These are phyloP conservation scores for Pilophorus perplexus DNA, from an alignment of 2,888 invertebrate genomes.

Conservation along the genomic window DNA sequence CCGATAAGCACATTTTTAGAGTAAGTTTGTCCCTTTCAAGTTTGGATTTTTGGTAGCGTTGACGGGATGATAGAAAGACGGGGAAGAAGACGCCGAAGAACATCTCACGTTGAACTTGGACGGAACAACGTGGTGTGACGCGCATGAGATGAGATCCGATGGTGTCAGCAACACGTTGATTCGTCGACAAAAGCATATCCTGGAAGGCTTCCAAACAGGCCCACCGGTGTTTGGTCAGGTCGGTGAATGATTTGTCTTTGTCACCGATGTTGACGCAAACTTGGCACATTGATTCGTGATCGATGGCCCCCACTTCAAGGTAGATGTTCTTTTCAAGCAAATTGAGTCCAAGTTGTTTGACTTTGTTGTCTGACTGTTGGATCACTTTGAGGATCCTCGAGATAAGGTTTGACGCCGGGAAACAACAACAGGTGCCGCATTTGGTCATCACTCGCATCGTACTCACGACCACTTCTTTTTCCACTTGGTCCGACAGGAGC, in stretches of 20 bases:
- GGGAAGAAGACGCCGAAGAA: conserved; percentile 63
- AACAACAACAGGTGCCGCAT: conserved; percentile 64
- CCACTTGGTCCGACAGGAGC: conserved; percentile 47
- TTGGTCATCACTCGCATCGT: conserved; percentile 57
- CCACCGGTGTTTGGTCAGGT: conserved; percentile 46
- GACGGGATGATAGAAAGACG: conserved; percentile 59
- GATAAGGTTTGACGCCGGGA: conserved; percentile 54
- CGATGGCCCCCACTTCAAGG: conserved; percentile 59
- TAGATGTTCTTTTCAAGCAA: conserved; percentile 62
- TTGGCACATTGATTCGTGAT: conserved; percentile 45
- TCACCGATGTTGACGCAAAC: conserved; percentile 45
- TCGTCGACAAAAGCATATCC: conserved; percentile 59
- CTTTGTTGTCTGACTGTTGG: conserved; percentile 51
- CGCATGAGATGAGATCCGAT: conserved; percentile 61
- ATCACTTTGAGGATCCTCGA: conserved; percentile 53
- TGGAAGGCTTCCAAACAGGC: conserved; percentile 49
- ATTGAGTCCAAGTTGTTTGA: conserved; percentile 56
- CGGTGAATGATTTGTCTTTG: conserved; percentile 43
- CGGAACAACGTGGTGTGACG: conserved; percentile 59
- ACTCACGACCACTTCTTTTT: conserved; percentile 47
- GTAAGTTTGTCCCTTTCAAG: conserved; percentile 59
- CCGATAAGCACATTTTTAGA: conserved; percentile 61
- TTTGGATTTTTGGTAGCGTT: conserved; percentile 55
- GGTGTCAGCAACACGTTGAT: conserved; percentile 58
- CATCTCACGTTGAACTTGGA: conserved; percentile 59